Evolutionary conservation across 2,888 invertebrate genomes (phyloP).

Genomic region (Limnephilus lunatus): DNA sequence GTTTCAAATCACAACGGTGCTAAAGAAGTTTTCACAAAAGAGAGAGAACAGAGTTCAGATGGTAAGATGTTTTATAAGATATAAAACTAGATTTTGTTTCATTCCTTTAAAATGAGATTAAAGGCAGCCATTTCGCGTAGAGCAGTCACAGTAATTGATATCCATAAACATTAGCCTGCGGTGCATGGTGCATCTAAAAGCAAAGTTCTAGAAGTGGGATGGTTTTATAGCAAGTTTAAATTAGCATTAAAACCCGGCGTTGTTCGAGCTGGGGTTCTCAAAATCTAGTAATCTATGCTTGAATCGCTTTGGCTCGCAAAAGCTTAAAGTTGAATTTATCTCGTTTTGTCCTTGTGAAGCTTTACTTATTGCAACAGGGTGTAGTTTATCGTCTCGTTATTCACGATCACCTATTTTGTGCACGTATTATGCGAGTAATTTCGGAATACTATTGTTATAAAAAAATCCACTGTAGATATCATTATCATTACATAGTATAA

Average conservation of each 20-base stretch:
- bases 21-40: too few species aligned
- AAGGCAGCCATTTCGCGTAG: neutral
- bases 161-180: neutral
- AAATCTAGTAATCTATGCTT: neutral
- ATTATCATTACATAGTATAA: too few species aligned
- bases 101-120: neutral
- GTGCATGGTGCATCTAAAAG: neutral
- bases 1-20: too few species aligned
- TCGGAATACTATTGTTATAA: too few species aligned
- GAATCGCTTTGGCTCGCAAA: neutral
- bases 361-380: neutral
- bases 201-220: neutral
- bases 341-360: neutral
- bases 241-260: neutral
- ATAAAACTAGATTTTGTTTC: neutral
- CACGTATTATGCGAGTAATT: too few species aligned
- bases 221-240: neutral
- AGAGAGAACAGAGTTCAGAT: too few species aligned
- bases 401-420: neutral
- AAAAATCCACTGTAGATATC: too few species aligned
- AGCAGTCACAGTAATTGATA: neutral
- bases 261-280: neutral
- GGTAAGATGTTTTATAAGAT: too few species aligned
- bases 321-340: neutral
- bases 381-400: neutral